Percentiles rank a stretch among this genome's conserved stretches.
phyloP scores from a whole-genome alignment of 2,797 vertebrate genomes.

The Platyrinchus mystaceus region DNA sequence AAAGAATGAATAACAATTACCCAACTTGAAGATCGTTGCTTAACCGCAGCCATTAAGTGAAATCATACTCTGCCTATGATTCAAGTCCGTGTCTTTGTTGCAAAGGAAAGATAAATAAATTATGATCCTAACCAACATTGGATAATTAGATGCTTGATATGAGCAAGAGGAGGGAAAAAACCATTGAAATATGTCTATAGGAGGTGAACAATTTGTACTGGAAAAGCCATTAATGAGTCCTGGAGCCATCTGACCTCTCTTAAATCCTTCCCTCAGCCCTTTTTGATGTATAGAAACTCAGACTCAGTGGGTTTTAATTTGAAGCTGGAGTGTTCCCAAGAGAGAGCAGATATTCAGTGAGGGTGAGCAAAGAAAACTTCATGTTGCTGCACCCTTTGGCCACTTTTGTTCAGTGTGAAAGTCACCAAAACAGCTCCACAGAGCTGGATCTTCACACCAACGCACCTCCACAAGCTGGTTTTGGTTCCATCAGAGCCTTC shows the following conservation, averaged over 20 bases:
- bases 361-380: background rate
- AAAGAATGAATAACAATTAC: slow-evolving; percentile 39
- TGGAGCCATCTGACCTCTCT: background rate
- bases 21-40: slow-evolving; percentile 34
- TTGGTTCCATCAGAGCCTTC: background rate
- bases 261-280: background rate
- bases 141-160: background rate
- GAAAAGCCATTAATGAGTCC: background rate
- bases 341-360: background rate
- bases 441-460: background rate
- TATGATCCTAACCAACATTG: background rate
- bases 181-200: background rate
- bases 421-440: background rate
- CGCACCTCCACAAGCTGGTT: background rate
- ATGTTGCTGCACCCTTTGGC: background rate
- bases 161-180: background rate
- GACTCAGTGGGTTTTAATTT: background rate
- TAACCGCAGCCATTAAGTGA: slow-evolving; percentile 25
- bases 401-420: background rate
- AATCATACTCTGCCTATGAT: slow-evolving; percentile 17
- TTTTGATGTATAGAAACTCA: background rate
- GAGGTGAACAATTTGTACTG: background rate
- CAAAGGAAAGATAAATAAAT: slow-evolving; percentile 9
- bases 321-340: background rate
- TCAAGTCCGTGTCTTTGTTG: background rate